These are phyloP conservation scores for Eumeta japonica DNA, from an alignment of 1,140 invertebrate species.

Conservation along the genomic window DNA sequence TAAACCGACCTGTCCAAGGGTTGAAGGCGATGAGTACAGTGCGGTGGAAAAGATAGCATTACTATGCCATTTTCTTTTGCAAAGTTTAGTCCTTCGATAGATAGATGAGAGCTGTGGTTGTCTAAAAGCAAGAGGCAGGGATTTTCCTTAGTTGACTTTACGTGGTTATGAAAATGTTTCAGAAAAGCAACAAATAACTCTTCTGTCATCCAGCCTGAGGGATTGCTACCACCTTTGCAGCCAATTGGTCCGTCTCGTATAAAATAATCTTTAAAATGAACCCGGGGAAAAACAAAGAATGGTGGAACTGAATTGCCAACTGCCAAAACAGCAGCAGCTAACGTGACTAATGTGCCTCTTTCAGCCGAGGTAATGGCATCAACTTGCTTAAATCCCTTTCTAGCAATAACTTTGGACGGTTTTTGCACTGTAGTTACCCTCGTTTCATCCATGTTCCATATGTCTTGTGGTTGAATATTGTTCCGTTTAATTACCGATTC, in stretches of 20 bases:
- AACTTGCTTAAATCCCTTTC: constrained; percentile 44
- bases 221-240: constrained; percentile 22
- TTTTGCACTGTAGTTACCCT: constrained; percentile 49
- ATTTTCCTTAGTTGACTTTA: constrained; percentile 17
- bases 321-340: constrained; percentile 32
- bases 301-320: constrained; percentile 36
- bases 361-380: constrained; percentile 41
- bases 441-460: constrained; percentile 48
- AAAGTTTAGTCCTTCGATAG: constrained; percentile 18
- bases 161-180: constrained; percentile 30
- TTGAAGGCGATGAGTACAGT: constrained; percentile 1
- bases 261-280: constrained; percentile 28
- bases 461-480: constrained; percentile 7
- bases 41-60: constrained; percentile 4
- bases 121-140: constrained; percentile 31
- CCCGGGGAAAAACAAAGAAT: constrained; percentile 43
- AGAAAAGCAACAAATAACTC: constrained; percentile 26
- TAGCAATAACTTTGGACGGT: constrained; percentile 26
- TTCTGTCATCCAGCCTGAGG: constrained; percentile 35
- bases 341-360: constrained; percentile 45
- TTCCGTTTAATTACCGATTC: constrained; percentile 15
- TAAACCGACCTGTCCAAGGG: constrained; percentile 3
- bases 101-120: constrained; percentile 27
- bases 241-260: constrained; percentile 28
- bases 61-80: constrained; percentile 13